Evolutionary conservation across 2,888 invertebrate species (phyloP).

Genomic region (Meliscaeva auricollis): DNA sequence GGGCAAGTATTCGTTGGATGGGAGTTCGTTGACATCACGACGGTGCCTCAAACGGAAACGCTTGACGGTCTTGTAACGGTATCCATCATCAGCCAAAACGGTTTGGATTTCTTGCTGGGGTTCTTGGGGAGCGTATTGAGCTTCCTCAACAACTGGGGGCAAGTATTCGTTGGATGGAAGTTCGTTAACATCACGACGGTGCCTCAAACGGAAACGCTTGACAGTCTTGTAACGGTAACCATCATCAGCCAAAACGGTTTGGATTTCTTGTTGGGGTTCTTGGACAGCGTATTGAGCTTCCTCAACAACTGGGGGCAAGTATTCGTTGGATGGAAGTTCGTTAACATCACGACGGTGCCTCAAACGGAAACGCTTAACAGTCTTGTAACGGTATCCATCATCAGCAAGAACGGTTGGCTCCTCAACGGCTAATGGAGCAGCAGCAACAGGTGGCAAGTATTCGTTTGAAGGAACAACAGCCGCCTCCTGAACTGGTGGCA

Average conservation of each 20-base stretch:
- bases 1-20: slow-evolving; percentile 77
- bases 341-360: slow-evolving; percentile 81
- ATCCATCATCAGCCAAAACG: slow-evolving; percentile 71
- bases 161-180: slow-evolving; percentile 81
- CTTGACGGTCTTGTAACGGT: slow-evolving; percentile 80
- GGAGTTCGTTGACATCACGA: slow-evolving; percentile 79
- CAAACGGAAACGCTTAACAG: slow-evolving; percentile 79
- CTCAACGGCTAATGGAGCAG: slow-evolving; percentile 41
- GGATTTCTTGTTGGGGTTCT: slow-evolving; percentile 11
- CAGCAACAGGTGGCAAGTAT: slow-evolving; percentile 72
- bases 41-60: slow-evolving; percentile 75
- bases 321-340: slow-evolving; percentile 79
- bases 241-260: slow-evolving; percentile 68
- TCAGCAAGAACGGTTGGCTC: slow-evolving; percentile 77
- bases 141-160: slow-evolving; percentile 77
- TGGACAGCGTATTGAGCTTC: slow-evolving; percentile 52
- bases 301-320: slow-evolving; percentile 77
- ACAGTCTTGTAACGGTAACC: slow-evolving; percentile 74
- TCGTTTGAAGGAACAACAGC: slow-evolving; percentile 73
- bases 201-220: slow-evolving; percentile 62
- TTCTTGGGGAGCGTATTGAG: slow-evolving; percentile 30
- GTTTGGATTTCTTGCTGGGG: slow-evolving; percentile 64
- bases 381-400: slow-evolving; percentile 82
- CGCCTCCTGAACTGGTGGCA: slow-evolving; percentile 74
- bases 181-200: slow-evolving; percentile 79